Conservation (phyloP, 2,113 vertebrate species). For the Nycticorax nycticorax region DNA sequence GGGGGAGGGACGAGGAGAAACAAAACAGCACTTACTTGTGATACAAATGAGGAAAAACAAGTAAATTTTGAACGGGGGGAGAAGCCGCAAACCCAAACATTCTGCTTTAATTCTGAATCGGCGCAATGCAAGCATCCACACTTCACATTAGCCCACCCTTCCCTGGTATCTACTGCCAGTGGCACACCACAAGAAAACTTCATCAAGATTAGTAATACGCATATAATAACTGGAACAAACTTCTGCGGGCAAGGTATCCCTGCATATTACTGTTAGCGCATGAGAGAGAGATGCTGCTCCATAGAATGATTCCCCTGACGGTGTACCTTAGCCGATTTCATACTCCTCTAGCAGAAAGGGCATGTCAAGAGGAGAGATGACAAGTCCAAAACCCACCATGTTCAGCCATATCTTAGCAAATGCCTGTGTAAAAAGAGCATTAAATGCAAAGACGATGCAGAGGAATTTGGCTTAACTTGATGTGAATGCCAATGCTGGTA, state of each 20-base stretch:
- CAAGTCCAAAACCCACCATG: background rate
- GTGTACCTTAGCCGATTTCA: background rate
- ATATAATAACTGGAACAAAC: background rate
- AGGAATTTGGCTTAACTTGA: background rate
- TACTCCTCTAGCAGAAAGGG: background rate
- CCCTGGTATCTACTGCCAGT: background rate
- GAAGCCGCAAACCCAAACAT: background rate
- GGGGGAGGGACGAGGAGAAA: background rate
- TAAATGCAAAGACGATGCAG: background rate
- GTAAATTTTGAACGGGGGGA: background rate
- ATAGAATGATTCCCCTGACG: background rate
- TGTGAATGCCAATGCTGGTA: background rate
- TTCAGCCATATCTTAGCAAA: background rate
- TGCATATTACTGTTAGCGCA: background rate
- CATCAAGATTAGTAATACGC: background rate
- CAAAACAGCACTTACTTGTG: background rate
- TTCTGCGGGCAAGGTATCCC: background rate
- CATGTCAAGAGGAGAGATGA: background rate
- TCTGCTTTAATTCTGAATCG: background rate
- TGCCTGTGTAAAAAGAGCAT: background rate
- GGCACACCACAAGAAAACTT: background rate
- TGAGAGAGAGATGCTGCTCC: background rate
- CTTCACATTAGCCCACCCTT: background rate
- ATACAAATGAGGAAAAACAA: background rate
- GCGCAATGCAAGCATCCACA: too few species aligned